phyloP scores from a whole-genome alignment of 2,113 vertebrate genomes.

The Ciconia boyciana region DNA sequence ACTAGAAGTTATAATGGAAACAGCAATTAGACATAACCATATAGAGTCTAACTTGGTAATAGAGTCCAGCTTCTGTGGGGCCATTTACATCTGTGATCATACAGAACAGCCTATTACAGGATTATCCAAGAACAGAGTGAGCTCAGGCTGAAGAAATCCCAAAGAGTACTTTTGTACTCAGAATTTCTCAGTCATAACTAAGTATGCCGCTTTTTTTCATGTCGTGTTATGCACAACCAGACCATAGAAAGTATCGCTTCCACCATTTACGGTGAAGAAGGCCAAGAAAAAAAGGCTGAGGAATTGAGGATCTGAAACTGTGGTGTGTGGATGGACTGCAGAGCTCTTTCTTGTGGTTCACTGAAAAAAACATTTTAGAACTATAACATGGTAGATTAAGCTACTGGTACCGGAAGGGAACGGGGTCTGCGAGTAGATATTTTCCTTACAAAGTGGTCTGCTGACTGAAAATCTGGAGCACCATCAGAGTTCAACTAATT shows the following conservation, averaged over 20 bases:
- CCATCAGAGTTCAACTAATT: constrained; percentile 50
- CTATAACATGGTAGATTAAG: neutral
- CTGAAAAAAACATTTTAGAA: neutral
- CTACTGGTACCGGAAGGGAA: neutral
- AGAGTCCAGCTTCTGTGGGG: neutral
- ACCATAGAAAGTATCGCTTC: neutral
- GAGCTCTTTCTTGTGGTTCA: constrained; percentile 29
- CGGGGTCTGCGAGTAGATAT: neutral
- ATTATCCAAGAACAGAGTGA: constrained; percentile 6
- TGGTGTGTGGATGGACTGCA: neutral
- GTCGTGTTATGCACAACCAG: neutral
- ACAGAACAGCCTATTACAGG: neutral
- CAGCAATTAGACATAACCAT: neutral
- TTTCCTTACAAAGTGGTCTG: constrained; percentile 52
- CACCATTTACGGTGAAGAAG: neutral
- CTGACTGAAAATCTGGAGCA: constrained; percentile 52
- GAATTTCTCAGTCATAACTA: neutral
- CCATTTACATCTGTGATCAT: neutral
- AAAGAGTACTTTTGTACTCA: neutral
- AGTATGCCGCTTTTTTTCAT: neutral
- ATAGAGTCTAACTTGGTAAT: neutral
- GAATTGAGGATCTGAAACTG: neutral
- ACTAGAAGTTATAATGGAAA: neutral
- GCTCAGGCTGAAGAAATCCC: constrained; percentile 14
- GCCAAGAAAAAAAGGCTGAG: neutral